Evolutionary conservation across 2,888 invertebrate genomes (phyloP), one percentile per base, ranked within the genome.

Genomic region (Calameuta idolon): DNA sequence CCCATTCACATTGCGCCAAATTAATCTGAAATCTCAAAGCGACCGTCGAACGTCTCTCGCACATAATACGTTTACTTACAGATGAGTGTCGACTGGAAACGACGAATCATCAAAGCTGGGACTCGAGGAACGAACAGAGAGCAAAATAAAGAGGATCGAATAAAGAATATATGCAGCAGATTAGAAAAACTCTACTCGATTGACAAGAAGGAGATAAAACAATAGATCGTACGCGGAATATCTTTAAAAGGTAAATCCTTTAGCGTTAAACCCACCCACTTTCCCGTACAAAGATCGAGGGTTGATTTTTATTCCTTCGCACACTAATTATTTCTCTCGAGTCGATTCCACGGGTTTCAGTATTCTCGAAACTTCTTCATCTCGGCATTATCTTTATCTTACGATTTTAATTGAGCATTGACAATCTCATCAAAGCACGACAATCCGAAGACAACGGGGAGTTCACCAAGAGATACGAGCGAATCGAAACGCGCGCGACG

Each of bases 401-500:
- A 9, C 23, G 9, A 55, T 55, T 9, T 23, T 0, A 23, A 23
- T 2, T 15, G 2, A 31, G 31, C 31, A 15, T 9, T 2, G 5
- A 2, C 2, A 2, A 23, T 55, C 2, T 5, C 55, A 23, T 23
- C 3, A 55, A 3, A 23, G 23, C 9, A 23, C 55, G 2, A 55
- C 23, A 0, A 1, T 55, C 23, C 1, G 23, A 55, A 9, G 5
- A 55, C 23, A 23, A 55, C 55, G 2, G 23, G 2, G 23, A 55
- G 9, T 23, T 2, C 2, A 23, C 23, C 23, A 9, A 55, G 23
- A 55, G 23, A 23, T 55, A 9, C 55, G 23, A 9, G 55, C 55
- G 55, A 55, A 55, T 55, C 55, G 55, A 23, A 55, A 55, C 83
- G 84, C 82, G 77, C 84, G 80, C 84, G 83, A 80, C 82, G 82